Evolutionary conservation across 2,113 vertebrate species (phyloP).

Genomic region (Nyctereutes procyonoides): DNA sequence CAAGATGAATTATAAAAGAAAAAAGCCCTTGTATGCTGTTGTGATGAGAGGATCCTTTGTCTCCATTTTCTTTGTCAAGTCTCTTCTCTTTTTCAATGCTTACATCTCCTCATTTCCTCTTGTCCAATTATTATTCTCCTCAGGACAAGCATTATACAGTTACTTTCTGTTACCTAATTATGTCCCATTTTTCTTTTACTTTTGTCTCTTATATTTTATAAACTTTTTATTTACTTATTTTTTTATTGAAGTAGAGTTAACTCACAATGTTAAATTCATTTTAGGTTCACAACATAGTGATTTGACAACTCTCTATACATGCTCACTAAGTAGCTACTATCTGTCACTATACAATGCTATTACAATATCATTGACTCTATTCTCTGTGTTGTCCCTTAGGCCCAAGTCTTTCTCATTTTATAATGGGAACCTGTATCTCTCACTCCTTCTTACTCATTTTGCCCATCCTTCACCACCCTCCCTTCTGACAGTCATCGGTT

Average conservation of each 20-base stretch:
- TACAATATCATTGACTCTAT: background rate
- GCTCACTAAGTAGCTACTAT: background rate
- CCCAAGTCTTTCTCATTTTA: background rate
- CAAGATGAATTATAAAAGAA: background rate
- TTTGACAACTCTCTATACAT: background rate
- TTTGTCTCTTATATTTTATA: background rate
- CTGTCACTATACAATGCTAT: background rate
- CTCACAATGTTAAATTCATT: background rate
- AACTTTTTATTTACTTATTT: background rate
- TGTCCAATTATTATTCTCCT: background rate
- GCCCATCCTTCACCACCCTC: background rate
- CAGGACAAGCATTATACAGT: background rate
- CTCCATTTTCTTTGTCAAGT: background rate
- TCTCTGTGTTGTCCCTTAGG: background rate
- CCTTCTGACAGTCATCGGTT: background rate
- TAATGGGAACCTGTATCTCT: background rate
- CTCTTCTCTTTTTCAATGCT: background rate
- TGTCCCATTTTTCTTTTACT: background rate
- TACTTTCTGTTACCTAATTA: background rate
- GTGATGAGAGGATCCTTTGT: background rate
- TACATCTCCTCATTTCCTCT: background rate
- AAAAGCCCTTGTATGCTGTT: background rate
- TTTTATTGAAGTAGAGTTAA: background rate
- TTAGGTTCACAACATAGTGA: background rate
- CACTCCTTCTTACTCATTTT: background rate